Evolutionary conservation across 2,113 vertebrate genomes (phyloP).

Genomic region (Prionailurus viverrinus): DNA sequence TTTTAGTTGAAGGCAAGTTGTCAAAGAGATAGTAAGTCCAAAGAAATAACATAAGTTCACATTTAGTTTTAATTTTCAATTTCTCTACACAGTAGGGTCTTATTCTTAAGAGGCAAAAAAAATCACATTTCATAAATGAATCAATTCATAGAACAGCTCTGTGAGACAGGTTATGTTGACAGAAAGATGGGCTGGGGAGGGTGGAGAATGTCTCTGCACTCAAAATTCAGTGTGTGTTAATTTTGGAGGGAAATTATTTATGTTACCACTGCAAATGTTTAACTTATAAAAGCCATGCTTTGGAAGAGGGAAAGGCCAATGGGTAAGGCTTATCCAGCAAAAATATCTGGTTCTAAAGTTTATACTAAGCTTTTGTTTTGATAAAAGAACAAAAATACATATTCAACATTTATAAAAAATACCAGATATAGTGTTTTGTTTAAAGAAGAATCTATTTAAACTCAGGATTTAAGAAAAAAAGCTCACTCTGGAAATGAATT

Average conservation of each 20-base stretch:
- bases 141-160: constrained; percentile 57
- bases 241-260: constrained; percentile 80
- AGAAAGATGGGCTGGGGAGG: constrained; percentile 54
- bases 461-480: background rate
- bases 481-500: constrained; percentile 58
- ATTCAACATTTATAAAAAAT: constrained; percentile 53
- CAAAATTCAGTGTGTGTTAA: constrained; percentile 62
- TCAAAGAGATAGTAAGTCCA: constrained; percentile 66
- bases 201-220: background rate
- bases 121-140: constrained; percentile 72
- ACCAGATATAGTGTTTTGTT: constrained; percentile 21
- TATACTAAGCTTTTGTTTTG: constrained; percentile 72
- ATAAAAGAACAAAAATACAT: constrained; percentile 73
- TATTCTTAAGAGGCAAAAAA: constrained; percentile 52
- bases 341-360: constrained; percentile 67
- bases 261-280: constrained; percentile 77
- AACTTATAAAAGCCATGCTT: constrained; percentile 69
- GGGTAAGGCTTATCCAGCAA: constrained; percentile 52
- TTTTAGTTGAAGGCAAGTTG: constrained; percentile 55
- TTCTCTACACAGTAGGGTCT: constrained; percentile 68
- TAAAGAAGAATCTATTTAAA: constrained; percentile 56
- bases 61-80: constrained; percentile 78
- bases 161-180: constrained; percentile 70
- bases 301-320: constrained; percentile 53
- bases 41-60: constrained; percentile 63